A percentile compares a stretch with the other conserved stretches of the same genome.
These are phyloP conservation scores for Megastigmus dorsalis DNA, from an alignment of 2,888 invertebrate genomes.

Conservation along the genomic window DNA sequence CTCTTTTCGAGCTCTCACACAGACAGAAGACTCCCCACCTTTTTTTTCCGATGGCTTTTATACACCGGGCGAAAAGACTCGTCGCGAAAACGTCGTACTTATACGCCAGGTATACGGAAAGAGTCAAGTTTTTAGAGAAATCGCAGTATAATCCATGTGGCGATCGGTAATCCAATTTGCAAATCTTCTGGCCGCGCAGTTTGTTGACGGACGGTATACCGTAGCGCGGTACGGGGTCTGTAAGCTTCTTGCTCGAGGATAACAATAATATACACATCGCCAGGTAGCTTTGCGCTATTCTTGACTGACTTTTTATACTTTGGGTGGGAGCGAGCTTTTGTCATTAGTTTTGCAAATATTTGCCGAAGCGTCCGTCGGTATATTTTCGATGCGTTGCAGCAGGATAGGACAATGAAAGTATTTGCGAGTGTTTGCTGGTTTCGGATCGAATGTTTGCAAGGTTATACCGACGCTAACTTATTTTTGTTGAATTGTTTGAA, in stretches of 20 bases:
- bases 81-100: no score
- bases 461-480: no score
- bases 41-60: neutral
- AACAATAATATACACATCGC: constrained; percentile 27
- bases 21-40: no score
- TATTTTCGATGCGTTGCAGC: no score
- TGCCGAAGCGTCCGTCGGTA: neutral
- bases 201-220: constrained; percentile 53
- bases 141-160: constrained; percentile 35
- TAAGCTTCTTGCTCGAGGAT: neutral
- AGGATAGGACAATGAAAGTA: no score
- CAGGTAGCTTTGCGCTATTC: no score
- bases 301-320: constrained; percentile 37
- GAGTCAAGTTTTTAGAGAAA: constrained; percentile 29
- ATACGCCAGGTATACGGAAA: neutral
- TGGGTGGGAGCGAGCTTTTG: constrained; percentile 17
- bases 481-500: no score
- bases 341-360: constrained; percentile 40
- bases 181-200: constrained; percentile 59
- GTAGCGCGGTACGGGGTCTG: no score
- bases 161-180: constrained; percentile 67
- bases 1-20: no score
- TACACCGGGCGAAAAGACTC: no score
- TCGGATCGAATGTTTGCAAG: no score
- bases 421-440: no score